Base-by-base conservation (phyloP, 2,888 invertebrate genomes). In the Metopia argyrocephala region DNA sequence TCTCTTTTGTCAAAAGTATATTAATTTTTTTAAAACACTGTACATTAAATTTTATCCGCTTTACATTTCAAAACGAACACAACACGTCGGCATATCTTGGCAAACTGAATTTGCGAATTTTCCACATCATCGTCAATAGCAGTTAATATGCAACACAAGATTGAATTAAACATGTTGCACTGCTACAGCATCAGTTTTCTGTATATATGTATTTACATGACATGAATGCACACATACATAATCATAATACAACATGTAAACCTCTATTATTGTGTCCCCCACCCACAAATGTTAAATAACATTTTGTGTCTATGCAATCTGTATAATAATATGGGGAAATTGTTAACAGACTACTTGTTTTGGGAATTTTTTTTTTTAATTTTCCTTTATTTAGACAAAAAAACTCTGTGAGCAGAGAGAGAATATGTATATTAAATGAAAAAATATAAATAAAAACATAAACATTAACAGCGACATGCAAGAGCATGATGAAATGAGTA, bases 91-190 rank as follows among this genome's bases (percentile, higher is more conserved):
- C 71, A 64, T 70, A 73, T 83, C 68, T 75, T 79, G 87, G 86
- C 85, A 87, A 87, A 87, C 88, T 87, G 86, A 87, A 82, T 84
- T 84, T 86, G 86, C 82, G 83, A 87, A 86, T 87, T 87, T 87
- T 87, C 84, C 85, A 83, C 86, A 87, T 85, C 86, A 86, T 86
- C 87, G 84, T 84, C 79, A 65, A 66, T 81, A 38, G 1, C 38
- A 38, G 15, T n/a, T n/a, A n/a, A n/a, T n/a, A n/a, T n/a, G n/a
- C n/a, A n/a, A n/a, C n/a, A n/a, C 82, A 85, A 68, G 31, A 71
- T 59, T 50, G 27, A 6, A 27, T 15, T n/a, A 57, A 15, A 25
- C 52, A 45, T 18, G 45, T 45, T 38, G 25, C 52, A 46, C 27
- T 54, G n/a, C 84, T 76, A 78, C 84, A 78, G 59, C 76, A 79